Evolutionary conservation across 2,113 vertebrate genomes (phyloP), one percentile per base, ranked within the genome.

Genomic region (Peromyscus polionotus): DNA sequence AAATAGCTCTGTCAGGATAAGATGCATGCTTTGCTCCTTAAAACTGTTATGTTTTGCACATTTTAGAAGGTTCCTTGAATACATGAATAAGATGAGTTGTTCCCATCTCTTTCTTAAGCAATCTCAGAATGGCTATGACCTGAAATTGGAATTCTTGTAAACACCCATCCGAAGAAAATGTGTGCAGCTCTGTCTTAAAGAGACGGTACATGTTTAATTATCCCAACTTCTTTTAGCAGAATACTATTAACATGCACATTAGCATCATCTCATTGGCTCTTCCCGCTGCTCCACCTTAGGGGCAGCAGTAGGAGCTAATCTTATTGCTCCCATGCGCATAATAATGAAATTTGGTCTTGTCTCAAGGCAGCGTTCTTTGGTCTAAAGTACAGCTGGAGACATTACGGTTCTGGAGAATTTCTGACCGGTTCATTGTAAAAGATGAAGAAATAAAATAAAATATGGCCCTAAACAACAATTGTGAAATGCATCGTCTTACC

Each of bases 111-210:
- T 99, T 99, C 98, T 99, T 99, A 98, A 98, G 98, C 98, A 98
- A 97, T 99, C 98, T 98, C 98, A 98, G 98, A 99, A 98, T 98
- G 98, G 98, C 98, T 99, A 98, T 99, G 99, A 99, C 99, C 99
- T 99, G 98, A 98, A 99, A 99, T 98, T 99, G 98, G 98, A 99
- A 99, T 99, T 98, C 98, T 99, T 99, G 98, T 99, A 99, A 99
- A 99, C 98, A 99, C 98, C 99, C 98, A 99, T 99, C 98, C 98
- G 93, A 98, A 99, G 98, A 98, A 98, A 99, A 99, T 99, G 99
- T 98, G 98, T 95, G 98, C 98, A 17, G 97, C 97, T 98, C 98
- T 98, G 98, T 99, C 98, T 99, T 99, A 99, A 99, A 99, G 99
- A 99, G 98, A 99, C 97, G 98, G 98, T 99, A 98, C 98, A 99